Evolutionary conservation across 2,113 vertebrate genomes (phyloP).

Genomic region (Lepus europaeus): DNA sequence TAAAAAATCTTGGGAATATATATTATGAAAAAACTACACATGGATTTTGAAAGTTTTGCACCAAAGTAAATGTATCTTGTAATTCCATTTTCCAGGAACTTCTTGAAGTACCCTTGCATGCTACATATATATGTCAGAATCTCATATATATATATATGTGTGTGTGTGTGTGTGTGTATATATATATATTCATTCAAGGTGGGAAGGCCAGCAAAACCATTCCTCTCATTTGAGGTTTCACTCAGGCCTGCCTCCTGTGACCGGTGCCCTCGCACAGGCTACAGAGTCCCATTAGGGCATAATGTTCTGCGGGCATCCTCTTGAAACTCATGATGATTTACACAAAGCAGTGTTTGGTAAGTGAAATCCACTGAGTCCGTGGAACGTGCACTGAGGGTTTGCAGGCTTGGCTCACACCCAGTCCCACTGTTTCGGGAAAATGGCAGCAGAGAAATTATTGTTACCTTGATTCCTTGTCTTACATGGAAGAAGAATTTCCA

Average conservation of each 20-base stretch:
- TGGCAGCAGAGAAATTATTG: too few relatives aligned
- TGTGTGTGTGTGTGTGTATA: too few relatives aligned
- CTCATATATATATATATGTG: background rate
- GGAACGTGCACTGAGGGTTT: background rate
- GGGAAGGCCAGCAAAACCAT: background rate
- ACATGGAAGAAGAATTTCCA: too few relatives aligned
- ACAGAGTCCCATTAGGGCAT: background rate
- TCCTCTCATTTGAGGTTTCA: slow-evolving; percentile 11
- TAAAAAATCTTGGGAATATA: background rate
- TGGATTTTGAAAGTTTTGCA: too few relatives aligned
- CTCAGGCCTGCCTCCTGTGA: background rate
- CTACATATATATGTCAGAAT: background rate
- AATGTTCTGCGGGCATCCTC: background rate
- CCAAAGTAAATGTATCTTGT: too few relatives aligned
- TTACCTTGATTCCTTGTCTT: too few relatives aligned
- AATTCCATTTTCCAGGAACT: too few relatives aligned
- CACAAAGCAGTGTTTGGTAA: background rate
- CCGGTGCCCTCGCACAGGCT: fast-evolving
- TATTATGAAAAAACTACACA: too few relatives aligned
- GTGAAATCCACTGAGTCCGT: background rate
- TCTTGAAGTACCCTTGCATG: too few relatives aligned
- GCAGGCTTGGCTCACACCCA: background rate
- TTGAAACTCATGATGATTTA: background rate
- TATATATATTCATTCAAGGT: background rate
- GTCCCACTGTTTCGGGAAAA: too few relatives aligned